Conservation (phyloP, 2,113 vertebrate species). For the Lepidothrix coronata region DNA sequence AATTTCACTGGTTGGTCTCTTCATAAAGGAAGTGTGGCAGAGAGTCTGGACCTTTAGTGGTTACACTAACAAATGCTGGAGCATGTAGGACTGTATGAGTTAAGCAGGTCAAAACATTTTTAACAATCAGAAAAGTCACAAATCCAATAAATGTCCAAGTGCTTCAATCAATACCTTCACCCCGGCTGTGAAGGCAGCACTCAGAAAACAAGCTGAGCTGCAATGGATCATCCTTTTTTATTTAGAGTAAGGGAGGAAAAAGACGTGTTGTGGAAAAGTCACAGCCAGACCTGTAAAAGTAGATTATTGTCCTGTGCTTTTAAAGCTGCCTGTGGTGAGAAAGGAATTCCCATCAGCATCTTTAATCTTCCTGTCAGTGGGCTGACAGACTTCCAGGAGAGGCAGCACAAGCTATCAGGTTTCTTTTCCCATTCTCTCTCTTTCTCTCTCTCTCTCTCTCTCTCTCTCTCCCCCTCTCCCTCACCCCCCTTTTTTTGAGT, state of each 20-base stretch:
- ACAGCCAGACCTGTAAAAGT: background rate
- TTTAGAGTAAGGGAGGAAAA: background rate
- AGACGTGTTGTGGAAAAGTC: background rate
- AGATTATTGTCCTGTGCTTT: constrained; percentile 18
- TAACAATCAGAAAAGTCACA: background rate
- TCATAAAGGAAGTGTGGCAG: background rate
- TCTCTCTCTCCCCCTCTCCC: no score
- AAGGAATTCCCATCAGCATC: constrained; percentile 20
- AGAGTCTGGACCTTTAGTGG: background rate
- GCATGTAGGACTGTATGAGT: background rate
- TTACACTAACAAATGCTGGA: background rate
- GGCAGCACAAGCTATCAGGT: background rate
- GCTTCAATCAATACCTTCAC: constrained; percentile 7
- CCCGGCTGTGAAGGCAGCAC: constrained; percentile 5
- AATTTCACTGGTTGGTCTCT: background rate
- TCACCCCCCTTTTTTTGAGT: background rate
- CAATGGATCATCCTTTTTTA: background rate
- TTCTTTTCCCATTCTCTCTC: background rate
- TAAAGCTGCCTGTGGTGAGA: background rate
- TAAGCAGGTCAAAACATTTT: background rate
- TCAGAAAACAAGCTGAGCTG: background rate
- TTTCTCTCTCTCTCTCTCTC: background rate
- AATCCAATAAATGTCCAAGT: constrained; percentile 11
- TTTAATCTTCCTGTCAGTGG: constrained; percentile 7
- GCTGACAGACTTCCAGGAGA: background rate